phyloP scores from a whole-genome alignment of 2,888 invertebrate genomes.

The Calameuta pallipes region DNA sequence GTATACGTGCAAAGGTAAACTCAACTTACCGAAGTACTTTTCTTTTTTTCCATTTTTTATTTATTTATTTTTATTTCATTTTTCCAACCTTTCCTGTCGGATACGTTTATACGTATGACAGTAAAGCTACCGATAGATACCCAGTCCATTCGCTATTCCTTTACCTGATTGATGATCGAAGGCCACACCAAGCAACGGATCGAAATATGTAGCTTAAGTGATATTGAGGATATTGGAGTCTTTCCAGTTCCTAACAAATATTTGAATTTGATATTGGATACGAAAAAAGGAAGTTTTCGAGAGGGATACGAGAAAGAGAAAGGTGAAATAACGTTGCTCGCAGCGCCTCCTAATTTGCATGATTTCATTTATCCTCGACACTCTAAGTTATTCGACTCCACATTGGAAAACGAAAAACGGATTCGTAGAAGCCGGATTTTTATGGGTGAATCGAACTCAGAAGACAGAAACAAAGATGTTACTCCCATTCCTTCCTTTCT shows the following conservation, averaged over 20 bases:
- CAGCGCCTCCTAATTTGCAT: conserved; percentile 9
- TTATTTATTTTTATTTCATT: neutral
- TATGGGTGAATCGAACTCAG: neutral
- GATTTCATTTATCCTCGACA: conserved; percentile 9
- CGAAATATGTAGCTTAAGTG: neutral
- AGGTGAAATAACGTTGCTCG: neutral
- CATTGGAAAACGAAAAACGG: neutral
- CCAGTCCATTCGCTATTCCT: neutral
- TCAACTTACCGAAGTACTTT: neutral
- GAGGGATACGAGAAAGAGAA: neutral
- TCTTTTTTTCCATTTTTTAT: neutral
- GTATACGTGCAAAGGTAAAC: neutral
- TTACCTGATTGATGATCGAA: neutral
- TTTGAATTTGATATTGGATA: neutral
- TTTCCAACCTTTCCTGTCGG: neutral
- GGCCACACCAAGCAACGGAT: neutral
- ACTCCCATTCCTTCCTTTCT: neutral
- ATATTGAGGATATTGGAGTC: neutral
- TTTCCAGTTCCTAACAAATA: neutral
- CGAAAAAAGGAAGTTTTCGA: neutral
- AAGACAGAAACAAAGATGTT: neutral
- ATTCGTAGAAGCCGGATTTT: neutral
- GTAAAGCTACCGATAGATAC: neutral
- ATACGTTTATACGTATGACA: neutral
- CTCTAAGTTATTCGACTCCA: neutral